A percentile compares a stretch with the other conserved stretches of the same genome.
phyloP scores from a whole-genome alignment of 2,888 invertebrate genomes.

The Schrankia costaestrigalis region DNA sequence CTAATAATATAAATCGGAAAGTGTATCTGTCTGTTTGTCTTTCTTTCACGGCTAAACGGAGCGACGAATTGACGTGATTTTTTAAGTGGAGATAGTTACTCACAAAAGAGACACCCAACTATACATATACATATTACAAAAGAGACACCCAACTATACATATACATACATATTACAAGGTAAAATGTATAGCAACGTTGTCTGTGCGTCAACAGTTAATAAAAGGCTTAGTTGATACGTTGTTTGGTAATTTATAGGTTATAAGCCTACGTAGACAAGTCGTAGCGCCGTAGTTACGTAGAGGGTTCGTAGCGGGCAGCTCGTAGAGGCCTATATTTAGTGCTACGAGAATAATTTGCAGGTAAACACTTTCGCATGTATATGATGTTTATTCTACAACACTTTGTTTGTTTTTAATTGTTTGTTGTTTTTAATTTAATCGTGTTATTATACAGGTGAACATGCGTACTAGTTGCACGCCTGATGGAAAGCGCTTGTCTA shows the following conservation, averaged over 20 bases:
- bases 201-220: no score
- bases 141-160: no score
- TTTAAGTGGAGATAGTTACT: no score
- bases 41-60: neutral
- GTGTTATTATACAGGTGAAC: neutral
- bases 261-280: slow-evolving; percentile 6
- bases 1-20: neutral
- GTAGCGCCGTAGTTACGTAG: slow-evolving; percentile 15
- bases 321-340: slow-evolving; percentile 16
- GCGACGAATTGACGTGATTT: no score
- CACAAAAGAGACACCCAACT: no score
- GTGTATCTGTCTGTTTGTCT: no score
- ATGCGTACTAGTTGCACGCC: no score
- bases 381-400: slow-evolving; percentile 1
- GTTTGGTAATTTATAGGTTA: slow-evolving; percentile 13
- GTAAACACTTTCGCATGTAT: neutral
- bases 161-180: no score
- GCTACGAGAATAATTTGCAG: slow-evolving; percentile 17
- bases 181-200: no score
- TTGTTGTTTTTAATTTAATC: neutral
- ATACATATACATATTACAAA: no score
- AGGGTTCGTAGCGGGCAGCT: neutral
- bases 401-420: slow-evolving; percentile 2
- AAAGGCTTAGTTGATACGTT: slow-evolving; percentile 8
- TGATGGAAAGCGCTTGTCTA: no score